These are phyloP conservation scores for Molossus alvarezi DNA, from an alignment of 2,797 vertebrate species.

Conservation along the genomic window DNA sequence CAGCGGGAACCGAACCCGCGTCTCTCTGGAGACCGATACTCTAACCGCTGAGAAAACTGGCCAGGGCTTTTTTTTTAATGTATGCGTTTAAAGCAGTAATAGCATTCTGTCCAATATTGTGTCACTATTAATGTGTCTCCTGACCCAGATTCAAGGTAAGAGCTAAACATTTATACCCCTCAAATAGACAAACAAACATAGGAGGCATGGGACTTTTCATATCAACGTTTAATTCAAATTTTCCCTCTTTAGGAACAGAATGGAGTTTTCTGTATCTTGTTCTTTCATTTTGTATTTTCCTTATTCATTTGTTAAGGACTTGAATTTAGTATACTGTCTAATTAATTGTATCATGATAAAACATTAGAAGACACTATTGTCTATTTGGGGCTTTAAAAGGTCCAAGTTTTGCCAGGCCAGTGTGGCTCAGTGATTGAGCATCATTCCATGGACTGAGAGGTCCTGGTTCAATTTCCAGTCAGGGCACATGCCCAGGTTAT, in stretches of 20 bases:
- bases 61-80: neutral
- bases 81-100: neutral
- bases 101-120: constrained; percentile 10
- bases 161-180: neutral
- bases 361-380: neutral
- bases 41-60: no score
- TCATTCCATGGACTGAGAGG: no score
- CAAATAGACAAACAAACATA: neutral
- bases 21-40: no score
- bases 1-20: no score
- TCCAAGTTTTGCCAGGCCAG: neutral
- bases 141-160: constrained; percentile 14
- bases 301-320: neutral
- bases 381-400: neutral
- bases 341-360: neutral
- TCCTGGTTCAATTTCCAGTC: no score
- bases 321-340: neutral
- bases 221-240: neutral
- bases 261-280: neutral
- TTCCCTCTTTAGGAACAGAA: neutral
- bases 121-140: neutral
- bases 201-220: neutral
- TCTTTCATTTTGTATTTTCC: neutral
- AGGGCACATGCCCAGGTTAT: no score
- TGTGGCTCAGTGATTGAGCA: no score